phyloP scores from a whole-genome alignment of 2,797 vertebrate species.

The Meda fulgida region DNA sequence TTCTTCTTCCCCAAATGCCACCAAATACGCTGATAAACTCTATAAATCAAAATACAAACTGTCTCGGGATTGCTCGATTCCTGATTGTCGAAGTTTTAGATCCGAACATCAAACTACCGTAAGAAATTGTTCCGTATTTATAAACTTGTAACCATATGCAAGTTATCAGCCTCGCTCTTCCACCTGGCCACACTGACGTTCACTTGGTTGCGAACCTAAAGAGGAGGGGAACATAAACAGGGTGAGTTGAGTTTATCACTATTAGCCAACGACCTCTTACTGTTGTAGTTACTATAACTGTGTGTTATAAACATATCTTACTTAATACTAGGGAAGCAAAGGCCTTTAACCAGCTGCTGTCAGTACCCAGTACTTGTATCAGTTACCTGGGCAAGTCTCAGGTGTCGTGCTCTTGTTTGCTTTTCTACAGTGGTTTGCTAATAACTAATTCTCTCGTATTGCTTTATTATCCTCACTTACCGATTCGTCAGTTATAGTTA shows the following conservation, averaged over 20 bases:
- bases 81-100: neutral
- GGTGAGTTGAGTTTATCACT: slow-evolving; percentile 37
- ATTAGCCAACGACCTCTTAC: neutral
- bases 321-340: neutral
- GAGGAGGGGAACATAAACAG: slow-evolving; percentile 46
- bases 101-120: neutral
- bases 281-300: neutral
- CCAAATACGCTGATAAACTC: slow-evolving; percentile 38
- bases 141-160: slow-evolving; percentile 41
- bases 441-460: neutral
- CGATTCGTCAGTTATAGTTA: neutral
- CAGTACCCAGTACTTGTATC: neutral
- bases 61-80: neutral
- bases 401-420: neutral
- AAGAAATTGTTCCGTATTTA: neutral
- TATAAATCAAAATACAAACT: neutral
- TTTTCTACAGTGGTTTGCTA: neutral
- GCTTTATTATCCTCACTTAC: neutral
- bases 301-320: slow-evolving; percentile 1
- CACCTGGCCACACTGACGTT: slow-evolving; percentile 42
- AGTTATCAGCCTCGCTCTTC: slow-evolving; percentile 15
- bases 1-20: slow-evolving; percentile 48
- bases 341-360: slow-evolving; percentile 32
- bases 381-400: slow-evolving; percentile 16
- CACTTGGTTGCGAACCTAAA: slow-evolving; percentile 41